Base-by-base conservation (phyloP, 2,888 invertebrate species). In the Graphium colonna region DNA sequence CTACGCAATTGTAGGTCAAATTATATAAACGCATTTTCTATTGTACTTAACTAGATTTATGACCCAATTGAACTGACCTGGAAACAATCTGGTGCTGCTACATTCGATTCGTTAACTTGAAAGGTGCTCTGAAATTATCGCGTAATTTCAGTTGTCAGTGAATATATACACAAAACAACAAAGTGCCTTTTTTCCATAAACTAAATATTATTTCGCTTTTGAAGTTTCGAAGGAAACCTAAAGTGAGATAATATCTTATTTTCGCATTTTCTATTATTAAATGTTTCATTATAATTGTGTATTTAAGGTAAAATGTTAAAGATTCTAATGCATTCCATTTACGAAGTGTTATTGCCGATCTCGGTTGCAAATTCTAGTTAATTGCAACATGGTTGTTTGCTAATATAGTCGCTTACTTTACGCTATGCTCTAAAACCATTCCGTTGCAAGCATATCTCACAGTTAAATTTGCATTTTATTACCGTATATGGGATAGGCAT, bases 1-100 rank as follows among this genome's bases (percentile, higher is more conserved):
- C 96, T 60, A 96, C 96, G 58, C 96, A 96, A 81, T 91, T 96
- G 51, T 87, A 79, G 65, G 33, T 42, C 28, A 39, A 15, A 38
- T 16, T 13, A 7, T 17, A 12, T 10, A 38, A 28, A 9, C 16
- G 28, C 9, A 17, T 31, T 28, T 39, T 31, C 42, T 38, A 41
- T 28, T 36, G 17, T 44, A 56, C 41, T 56, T 56, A 50, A 51
- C 21, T 39, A 10, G 21, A 21, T n/a, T n/a, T 49, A 41, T 52
- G 17, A 33, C 33, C 9, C 31, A 43, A 13, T 39, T 13, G 9
- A n/a, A n/a, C 3, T 10, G 12, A 36, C n/a, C 36, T 36, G 26
- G 33, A 26, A 33, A 41, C 41, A 39, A 51, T 51, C 17, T 41
- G 55, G 50, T 51, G 50, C 51, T 46, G 39, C 46, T 28, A 44